Evolutionary conservation across 1,140 invertebrate genomes (phyloP).

Genomic region (Drosophila guanche): DNA sequence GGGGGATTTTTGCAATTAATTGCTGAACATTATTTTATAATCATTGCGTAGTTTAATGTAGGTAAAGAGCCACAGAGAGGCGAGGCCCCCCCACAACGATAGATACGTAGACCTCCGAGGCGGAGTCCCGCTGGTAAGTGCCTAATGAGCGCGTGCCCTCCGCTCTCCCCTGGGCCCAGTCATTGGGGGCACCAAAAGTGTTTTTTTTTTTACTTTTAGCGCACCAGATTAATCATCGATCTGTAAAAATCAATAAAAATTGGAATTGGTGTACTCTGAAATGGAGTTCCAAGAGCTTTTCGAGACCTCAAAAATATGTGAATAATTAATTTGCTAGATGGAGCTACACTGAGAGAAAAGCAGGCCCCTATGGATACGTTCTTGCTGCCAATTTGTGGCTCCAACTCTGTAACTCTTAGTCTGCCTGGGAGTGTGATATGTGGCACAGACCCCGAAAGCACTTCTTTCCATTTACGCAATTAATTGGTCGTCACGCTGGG

Average conservation of each 20-base stretch:
- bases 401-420: constrained; percentile 28
- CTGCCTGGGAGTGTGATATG: constrained; percentile 66
- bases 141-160: constrained; percentile 79
- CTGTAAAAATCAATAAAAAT: constrained; percentile 80
- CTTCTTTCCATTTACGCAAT: constrained; percentile 81
- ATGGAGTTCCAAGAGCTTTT: constrained; percentile 56
- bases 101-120: constrained; percentile 25
- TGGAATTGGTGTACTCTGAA: constrained; percentile 71
- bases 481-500: constrained; percentile 73
- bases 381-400: constrained; percentile 17
- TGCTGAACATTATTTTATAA: constrained; percentile 76
- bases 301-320: constrained; percentile 45
- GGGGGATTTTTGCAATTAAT: constrained; percentile 73
- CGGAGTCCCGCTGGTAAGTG: constrained; percentile 22
- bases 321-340: constrained; percentile 67
- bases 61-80: constrained; percentile 56
- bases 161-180: constrained; percentile 73
- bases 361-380: not conserved
- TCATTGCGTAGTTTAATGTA: constrained; percentile 70
- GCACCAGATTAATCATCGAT: constrained; percentile 72
- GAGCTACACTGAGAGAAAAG: constrained; percentile 42
- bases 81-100: constrained; percentile 51
- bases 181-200: constrained; percentile 47
- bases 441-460: constrained; percentile 69
- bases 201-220: constrained; percentile 61